Percentiles rank a stretch among this genome's conserved stretches.
Evolutionary conservation across 2,888 invertebrate species (phyloP).

Genomic region (Torymus aiolomorphi): DNA sequence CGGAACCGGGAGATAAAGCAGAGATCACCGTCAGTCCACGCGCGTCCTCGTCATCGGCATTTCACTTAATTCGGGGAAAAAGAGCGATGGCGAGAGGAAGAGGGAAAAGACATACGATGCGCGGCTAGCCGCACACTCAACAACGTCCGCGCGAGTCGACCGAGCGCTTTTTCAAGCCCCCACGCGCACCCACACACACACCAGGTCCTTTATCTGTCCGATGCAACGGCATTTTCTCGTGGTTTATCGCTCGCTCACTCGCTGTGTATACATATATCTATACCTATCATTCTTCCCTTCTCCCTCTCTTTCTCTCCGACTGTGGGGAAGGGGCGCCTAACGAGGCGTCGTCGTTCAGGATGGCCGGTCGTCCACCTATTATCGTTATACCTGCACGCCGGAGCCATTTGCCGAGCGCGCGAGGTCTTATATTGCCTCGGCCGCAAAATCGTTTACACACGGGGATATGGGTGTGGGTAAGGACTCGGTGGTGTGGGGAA

Average conservation of each 20-base stretch:
- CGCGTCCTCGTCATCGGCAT: neutral
- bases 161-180: slow-evolving; percentile 49
- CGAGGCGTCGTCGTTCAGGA: slow-evolving; percentile 42
- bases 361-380: slow-evolving; percentile 26
- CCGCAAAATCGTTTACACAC: slow-evolving; percentile 28
- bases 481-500: too few species aligned
- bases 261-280: neutral
- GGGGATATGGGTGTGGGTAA: neutral
- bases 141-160: slow-evolving; percentile 47
- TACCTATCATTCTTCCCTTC: neutral
- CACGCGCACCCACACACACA: neutral
- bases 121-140: slow-evolving; percentile 48
- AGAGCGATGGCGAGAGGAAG: neutral
- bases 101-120: slow-evolving; percentile 39
- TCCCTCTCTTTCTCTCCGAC: neutral
- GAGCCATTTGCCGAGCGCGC: too few species aligned
- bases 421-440: neutral
- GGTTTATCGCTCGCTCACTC: neutral
- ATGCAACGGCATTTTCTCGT: neutral
- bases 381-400: slow-evolving; percentile 37
- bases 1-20: slow-evolving; percentile 29
- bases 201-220: neutral
- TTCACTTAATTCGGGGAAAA: slow-evolving; percentile 34
- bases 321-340: slow-evolving; percentile 28
- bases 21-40: slow-evolving; percentile 8